These are phyloP conservation scores for Stegostoma tigrinum DNA, from an alignment of 2,113 vertebrate genomes.

Conservation along the genomic window DNA sequence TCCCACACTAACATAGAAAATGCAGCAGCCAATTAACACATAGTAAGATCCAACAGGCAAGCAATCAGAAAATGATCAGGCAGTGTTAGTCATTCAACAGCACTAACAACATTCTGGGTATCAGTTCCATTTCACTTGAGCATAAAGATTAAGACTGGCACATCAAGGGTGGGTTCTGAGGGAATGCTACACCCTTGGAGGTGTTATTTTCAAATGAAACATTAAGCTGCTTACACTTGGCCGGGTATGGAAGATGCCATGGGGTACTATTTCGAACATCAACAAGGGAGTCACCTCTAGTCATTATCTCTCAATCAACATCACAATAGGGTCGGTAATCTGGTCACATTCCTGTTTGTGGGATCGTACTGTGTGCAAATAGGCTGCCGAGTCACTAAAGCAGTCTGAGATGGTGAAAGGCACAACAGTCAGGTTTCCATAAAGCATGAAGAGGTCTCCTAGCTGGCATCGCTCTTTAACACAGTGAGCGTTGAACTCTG, in stretches of 20 bases:
- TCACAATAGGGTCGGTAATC: not conserved
- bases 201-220: not conserved
- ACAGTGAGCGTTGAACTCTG: not conserved
- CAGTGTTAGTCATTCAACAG: no score
- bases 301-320: not conserved
- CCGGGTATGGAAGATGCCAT: not conserved
- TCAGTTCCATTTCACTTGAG: not conserved
- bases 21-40: not conserved
- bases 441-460: not conserved
- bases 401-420: not conserved
- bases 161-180: not conserved
- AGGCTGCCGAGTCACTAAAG: not conserved
- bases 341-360: not conserved
- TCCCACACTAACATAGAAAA: not conserved
- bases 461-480: not conserved
- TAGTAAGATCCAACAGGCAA: not conserved
- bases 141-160: not conserved
- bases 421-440: not conserved
- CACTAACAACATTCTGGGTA: not conserved
- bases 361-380: not conserved
- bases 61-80: not conserved
- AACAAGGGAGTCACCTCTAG: no score
- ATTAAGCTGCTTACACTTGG: not conserved
- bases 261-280: no score
- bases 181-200: not conserved